phyloP scores from a whole-genome alignment of 2,888 invertebrate genomes.

The Leptinotarsa rubiginosa region DNA sequence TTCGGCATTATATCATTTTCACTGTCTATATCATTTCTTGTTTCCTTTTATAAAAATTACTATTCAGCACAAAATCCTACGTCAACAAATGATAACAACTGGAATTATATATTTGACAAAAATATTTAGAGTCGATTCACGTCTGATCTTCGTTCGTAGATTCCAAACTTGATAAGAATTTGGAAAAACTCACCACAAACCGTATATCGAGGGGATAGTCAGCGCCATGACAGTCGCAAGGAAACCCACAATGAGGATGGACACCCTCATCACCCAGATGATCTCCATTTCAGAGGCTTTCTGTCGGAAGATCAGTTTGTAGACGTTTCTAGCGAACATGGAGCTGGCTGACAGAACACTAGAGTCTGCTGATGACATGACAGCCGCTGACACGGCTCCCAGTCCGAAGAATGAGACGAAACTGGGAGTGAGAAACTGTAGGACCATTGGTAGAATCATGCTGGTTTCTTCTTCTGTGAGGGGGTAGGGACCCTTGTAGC shows the following conservation, averaged over 20 bases:
- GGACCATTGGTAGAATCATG: slow-evolving; percentile 96
- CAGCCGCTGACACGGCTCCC: slow-evolving; percentile 98
- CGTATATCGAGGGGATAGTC: slow-evolving; percentile 97
- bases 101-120: too few relatives aligned
- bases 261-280: slow-evolving; percentile 93
- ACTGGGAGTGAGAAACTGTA: slow-evolving; percentile 95
- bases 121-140: too few relatives aligned
- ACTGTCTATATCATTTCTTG: too few relatives aligned
- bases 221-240: slow-evolving; percentile 96
- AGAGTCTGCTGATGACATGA: slow-evolving; percentile 99
- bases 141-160: too few relatives aligned
- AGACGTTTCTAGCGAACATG: slow-evolving; percentile 99
- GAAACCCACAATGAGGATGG: slow-evolving; percentile 92
- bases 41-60: too few relatives aligned
- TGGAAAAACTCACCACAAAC: slow-evolving; percentile 81
- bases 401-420: slow-evolving; percentile 93
- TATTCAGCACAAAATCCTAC: too few relatives aligned
- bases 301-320: slow-evolving; percentile 96
- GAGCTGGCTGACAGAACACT: slow-evolving; percentile 97
- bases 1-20: too few relatives aligned
- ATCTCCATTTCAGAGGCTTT: slow-evolving; percentile 98
- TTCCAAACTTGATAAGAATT: too few relatives aligned
- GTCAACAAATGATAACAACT: too few relatives aligned
- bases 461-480: slow-evolving; percentile 83
- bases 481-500: slow-evolving; percentile 81